Evolutionary conservation across 2,888 invertebrate species (phyloP), one percentile per base, ranked within the genome.

Genomic region (Pachycephus smyrnensis): DNA sequence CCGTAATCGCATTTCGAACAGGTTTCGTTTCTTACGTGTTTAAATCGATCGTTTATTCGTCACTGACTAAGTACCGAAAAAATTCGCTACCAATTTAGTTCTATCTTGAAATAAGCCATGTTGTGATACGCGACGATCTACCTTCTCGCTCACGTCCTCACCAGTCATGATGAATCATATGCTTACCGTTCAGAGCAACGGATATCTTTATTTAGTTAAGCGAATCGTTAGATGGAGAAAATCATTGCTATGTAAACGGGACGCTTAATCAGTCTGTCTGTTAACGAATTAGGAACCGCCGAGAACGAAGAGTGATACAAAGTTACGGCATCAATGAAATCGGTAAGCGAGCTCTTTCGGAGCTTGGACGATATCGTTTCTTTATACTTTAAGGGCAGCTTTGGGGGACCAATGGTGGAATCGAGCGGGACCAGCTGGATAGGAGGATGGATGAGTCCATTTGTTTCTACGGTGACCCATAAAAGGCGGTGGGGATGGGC

Each of bases 331-430:
- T 15, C 40, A 40, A 40, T 40, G 15, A 80, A 82, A 77, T 81
- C 77, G 81, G 81, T 84, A 88, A 88, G 86, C 84, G 87, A 86
- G 84, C 86, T 85, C 77, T 78, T 37, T 77, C 73, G 69, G 78
- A 37, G 31, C 12, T 73, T 37, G 75, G 12, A 36, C 31, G 68
- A 40, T 73, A 69, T 80, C 80, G 73, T 84, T 40, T 15, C 15
- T 40, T 89, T 87, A 90, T 81, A 90, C 90, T 87, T 90, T 90
- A 78, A 90, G 89, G 77, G 90, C 86, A 80, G 90, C 87, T 87
- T 90, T 90, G 23, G 89, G 88, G 75, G 90, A 89, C 90, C 90
- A 90, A 75, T 90, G 90, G 76, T 90, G 90, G 80, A 90, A 90
- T 86, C 90, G 90, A 73, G 90, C 84, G 40, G 90, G 88, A 82